Percentiles rank a stretch among this genome's conserved stretches.
phyloP scores from a whole-genome alignment of 2,113 vertebrate species.

The Pogona vitticeps region DNA sequence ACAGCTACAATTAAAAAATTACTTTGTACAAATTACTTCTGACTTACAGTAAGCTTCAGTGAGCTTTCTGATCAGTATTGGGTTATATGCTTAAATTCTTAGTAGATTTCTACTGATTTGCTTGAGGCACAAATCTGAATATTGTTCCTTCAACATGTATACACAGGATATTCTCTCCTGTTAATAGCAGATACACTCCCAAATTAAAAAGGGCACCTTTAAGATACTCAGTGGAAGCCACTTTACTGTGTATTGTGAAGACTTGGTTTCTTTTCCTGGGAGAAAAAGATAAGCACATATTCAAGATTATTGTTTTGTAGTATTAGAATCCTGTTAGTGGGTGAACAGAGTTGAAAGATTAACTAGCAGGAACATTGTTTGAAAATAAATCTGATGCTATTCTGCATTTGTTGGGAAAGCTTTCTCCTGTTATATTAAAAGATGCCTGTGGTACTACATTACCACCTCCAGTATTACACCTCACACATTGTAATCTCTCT shows the following conservation, averaged over 20 bases:
- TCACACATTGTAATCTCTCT: conserved; percentile 41
- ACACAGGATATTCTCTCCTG: conserved; percentile 3
- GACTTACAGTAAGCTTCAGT: not conserved
- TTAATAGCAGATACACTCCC: conserved; percentile 5
- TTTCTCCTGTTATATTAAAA: conserved; percentile 39
- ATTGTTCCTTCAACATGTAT: not conserved
- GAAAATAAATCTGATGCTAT: conserved; percentile 48
- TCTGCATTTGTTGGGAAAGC: conserved; percentile 49
- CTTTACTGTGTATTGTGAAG: conserved; percentile 18
- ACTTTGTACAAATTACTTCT: no score
- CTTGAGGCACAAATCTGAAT: not conserved
- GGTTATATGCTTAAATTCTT: not conserved
- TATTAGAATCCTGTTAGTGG: conserved; percentile 40
- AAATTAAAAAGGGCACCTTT: conserved; percentile 36
- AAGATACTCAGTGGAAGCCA: conserved; percentile 28
- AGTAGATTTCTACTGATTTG: not conserved
- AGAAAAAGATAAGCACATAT: conserved; percentile 34
- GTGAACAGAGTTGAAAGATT: conserved; percentile 42
- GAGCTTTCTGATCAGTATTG: not conserved
- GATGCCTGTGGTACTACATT: conserved; percentile 51
- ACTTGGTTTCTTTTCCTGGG: conserved; percentile 32
- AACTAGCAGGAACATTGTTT: conserved; percentile 62
- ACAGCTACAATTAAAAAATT: no score
- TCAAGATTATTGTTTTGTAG: conserved; percentile 39
- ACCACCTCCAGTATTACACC: conserved; percentile 19